Evolutionary conservation across 64 coral and sea anemone genomes (phyloP), one percentile per base, ranked within the genome.

Genomic region (Cladopsammia gracilis): DNA sequence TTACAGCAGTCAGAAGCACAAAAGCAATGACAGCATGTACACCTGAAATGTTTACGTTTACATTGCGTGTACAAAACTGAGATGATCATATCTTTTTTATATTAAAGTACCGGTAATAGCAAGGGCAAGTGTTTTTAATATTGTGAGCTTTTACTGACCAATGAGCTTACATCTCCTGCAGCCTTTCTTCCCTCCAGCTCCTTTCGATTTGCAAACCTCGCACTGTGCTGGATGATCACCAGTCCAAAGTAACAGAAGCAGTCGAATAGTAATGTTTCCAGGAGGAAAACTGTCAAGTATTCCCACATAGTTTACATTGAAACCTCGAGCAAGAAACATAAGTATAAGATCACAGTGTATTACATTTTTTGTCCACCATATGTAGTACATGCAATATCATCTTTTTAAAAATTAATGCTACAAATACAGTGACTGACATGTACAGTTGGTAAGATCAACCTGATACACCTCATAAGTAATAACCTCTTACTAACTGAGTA

Each of bases 191-290:
- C 83, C 83, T 68, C 83, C 83, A 13, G 83, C 60, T 22, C 83
- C 83, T 53, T 86, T 86, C 3, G 83, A 86, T 86, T 86, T 86
- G 66, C 83, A 71, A 2, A 86, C 49, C 23, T 86, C 83, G 53
- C 83, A 71, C 52, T 86, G 83, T 6, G 64, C 83, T 50, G 48
- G 83, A 86, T 86, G 83, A 50, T 86, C 83, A 46, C 83, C 83
- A 86, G 83, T 86, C 83, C 83, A 86, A 69, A 86, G 66, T 20
- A 86, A 86, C 12, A 86, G 48, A 4, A 86, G 66, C 0, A 86
- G 83, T 7, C 64, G 60, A 70, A 86, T 48, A 22, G 44, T 68
- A 50, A 86, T 48, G 60, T 52, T 53, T 50, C 83, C 48, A 52
- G 62, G 48, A 52, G 16, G 64, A 69, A 86, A 70, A 86, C 66